Evolutionary conservation across 2,113 vertebrate species (phyloP).

Genomic region (Kobus ellipsiprymnus): DNA sequence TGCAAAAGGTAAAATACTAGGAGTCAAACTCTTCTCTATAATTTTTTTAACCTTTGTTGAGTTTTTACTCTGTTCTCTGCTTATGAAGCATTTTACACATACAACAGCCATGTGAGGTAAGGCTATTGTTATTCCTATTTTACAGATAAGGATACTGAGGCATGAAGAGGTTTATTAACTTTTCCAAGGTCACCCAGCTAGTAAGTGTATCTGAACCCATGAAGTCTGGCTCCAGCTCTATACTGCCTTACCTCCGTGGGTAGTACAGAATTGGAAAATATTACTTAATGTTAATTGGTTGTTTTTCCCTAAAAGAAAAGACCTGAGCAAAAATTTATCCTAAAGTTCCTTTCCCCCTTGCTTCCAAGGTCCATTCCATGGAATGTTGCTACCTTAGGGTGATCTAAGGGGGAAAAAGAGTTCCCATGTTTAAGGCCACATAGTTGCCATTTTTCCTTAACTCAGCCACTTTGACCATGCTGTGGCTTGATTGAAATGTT

Average conservation of each 20-base stretch:
- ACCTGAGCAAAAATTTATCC: background rate
- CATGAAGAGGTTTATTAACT: background rate
- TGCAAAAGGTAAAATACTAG: background rate
- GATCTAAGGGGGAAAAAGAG: background rate
- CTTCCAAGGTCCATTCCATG: background rate
- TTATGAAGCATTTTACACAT: background rate
- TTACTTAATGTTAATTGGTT: background rate
- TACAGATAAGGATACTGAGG: constrained; percentile 6
- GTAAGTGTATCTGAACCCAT: background rate
- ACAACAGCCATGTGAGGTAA: background rate
- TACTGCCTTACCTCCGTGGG: background rate
- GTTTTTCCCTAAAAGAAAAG: background rate
- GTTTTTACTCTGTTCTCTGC: background rate
- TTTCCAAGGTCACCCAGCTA: background rate
- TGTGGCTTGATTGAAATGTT: background rate
- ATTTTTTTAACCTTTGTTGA: constrained; percentile 3
- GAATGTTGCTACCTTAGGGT: background rate
- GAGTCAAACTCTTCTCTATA: background rate
- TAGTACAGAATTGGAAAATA: background rate
- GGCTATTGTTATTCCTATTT: background rate
- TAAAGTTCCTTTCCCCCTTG: background rate
- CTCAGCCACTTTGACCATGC: background rate
- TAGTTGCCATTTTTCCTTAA: background rate
- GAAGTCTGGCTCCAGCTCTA: background rate
- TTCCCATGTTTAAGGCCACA: background rate